phyloP scores from a whole-genome alignment of 2,113 vertebrate species.

The Craseonycteris thonglongyai region DNA sequence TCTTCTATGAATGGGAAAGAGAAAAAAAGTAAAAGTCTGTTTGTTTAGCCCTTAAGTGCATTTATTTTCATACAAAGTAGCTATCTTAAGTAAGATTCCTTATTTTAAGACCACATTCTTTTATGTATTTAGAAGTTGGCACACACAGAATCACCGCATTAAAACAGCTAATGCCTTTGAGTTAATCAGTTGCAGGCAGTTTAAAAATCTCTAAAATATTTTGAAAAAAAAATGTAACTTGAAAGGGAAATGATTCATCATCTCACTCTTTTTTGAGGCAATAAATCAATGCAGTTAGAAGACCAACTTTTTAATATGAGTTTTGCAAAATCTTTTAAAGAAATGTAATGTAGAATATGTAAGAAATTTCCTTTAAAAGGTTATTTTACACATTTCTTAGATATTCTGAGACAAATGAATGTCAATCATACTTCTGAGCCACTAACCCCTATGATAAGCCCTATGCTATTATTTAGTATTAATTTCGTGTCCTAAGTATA shows the following conservation, averaged over 20 bases:
- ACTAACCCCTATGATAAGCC: background rate
- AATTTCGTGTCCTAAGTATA: background rate
- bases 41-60: conserved; percentile 13
- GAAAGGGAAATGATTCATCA: background rate
- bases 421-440: background rate
- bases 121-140: conserved; percentile 19
- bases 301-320: background rate
- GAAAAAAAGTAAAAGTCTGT: background rate
- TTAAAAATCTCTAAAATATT: conserved; percentile 4
- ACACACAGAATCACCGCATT: background rate
- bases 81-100: background rate
- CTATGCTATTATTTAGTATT: background rate
- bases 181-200: background rate
- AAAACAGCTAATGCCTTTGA: conserved; percentile 15
- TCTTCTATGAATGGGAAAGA: background rate
- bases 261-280: background rate
- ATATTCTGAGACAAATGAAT: background rate
- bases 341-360: background rate
- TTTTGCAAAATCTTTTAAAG: conserved; percentile 12
- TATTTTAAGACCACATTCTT: conserved; percentile 1
- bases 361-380: background rate
- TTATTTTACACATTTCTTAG: background rate
- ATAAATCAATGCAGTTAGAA: background rate
- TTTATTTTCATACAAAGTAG: conserved; percentile 41
- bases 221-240: background rate